Evolutionary conservation across 2,113 vertebrate genomes (phyloP).

Genomic region (Pachyramphus minor): DNA sequence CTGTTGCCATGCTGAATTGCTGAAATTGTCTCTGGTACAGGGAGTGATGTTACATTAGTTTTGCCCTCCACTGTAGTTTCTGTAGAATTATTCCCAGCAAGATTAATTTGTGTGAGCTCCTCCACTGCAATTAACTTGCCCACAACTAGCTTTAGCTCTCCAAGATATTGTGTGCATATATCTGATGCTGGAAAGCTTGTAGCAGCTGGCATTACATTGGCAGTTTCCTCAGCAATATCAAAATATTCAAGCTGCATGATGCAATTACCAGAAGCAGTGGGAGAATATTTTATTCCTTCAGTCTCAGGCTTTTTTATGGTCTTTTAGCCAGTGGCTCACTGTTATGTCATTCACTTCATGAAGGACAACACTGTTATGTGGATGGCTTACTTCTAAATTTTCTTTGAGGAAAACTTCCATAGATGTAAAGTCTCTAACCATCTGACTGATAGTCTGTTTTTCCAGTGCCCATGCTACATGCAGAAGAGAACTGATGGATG

Average conservation of each 20-base stretch:
- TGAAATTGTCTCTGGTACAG: not conserved
- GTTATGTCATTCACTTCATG: not conserved
- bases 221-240: not conserved
- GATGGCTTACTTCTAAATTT: not conserved
- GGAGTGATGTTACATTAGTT: not conserved
- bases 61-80: not conserved
- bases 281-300: constrained; percentile 38
- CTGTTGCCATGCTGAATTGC: not conserved
- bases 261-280: constrained; percentile 16
- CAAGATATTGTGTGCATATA: constrained; percentile 9
- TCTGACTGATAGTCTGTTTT: not conserved
- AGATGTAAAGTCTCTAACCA: not conserved
- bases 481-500: not conserved
- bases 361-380: not conserved
- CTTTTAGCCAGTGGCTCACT: not conserved
- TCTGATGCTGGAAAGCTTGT: not conserved
- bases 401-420: not conserved
- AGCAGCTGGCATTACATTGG: not conserved
- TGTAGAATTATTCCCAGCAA: not conserved
- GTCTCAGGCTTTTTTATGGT: not conserved
- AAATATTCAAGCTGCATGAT: constrained; percentile 17
- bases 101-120: not conserved
- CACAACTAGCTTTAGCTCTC: not conserved
- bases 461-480: not conserved
- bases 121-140: not conserved